phyloP scores from a whole-genome alignment of 2,888 invertebrate species.

The Alviniconcha strummeri region DNA sequence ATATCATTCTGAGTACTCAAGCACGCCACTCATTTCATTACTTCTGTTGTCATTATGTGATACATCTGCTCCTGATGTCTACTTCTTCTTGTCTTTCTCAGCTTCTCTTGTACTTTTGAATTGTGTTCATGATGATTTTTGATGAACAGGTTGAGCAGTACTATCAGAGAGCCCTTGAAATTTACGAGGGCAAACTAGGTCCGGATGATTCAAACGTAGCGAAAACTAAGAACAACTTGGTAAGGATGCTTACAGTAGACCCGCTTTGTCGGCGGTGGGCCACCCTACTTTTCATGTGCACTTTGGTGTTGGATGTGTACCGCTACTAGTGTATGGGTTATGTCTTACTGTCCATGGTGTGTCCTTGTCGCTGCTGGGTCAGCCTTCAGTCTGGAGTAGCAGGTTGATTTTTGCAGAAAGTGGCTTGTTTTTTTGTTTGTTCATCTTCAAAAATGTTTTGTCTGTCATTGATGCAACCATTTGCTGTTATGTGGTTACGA shows the following conservation, averaged over 20 bases:
- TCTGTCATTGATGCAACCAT: not conserved
- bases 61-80: no score
- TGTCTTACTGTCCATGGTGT: no score
- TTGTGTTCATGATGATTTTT: not conserved
- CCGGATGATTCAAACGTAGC: conserved; percentile 94
- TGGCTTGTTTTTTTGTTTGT: not conserved
- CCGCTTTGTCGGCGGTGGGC: conserved; percentile 1
- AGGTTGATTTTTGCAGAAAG: no score
- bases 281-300: not conserved
- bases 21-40: no score
- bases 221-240: conserved; percentile 98
- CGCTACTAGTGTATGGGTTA: not conserved
- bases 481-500: not conserved
- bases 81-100: no score
- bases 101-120: no score
- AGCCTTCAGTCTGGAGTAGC: no score
- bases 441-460: not conserved
- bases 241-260: conserved; percentile 55
- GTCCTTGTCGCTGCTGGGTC: no score
- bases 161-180: conserved; percentile 97
- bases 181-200: conserved; percentile 96
- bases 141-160: conserved; percentile 77
- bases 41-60: no score
- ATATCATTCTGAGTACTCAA: no score
- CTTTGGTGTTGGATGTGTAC: conserved; percentile 5